A percentile compares a stretch with the other conserved stretches of the same genome.
Evolutionary conservation across 2,113 vertebrate species (phyloP).

Genomic region (Casuarius casuarius): DNA sequence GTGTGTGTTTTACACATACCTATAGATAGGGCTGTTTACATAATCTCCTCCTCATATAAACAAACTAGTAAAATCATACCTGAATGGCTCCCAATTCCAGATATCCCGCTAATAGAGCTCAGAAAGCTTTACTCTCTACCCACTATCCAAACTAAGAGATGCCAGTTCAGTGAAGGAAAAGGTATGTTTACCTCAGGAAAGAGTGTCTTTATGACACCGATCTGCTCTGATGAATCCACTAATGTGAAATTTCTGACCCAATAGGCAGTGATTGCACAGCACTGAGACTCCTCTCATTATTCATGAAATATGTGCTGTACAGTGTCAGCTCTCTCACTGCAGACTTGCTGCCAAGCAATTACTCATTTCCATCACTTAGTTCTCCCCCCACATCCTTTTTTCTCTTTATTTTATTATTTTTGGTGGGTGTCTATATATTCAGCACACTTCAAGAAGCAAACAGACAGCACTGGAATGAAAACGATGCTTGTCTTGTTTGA

Average conservation of each 20-base stretch:
- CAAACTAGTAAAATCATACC: not conserved
- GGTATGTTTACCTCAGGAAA: constrained; percentile 77
- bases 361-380: constrained; percentile 79
- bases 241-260: constrained; percentile 85
- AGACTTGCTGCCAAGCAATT: constrained; percentile 78
- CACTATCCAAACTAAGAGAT: constrained; percentile 50
- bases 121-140: constrained; percentile 31
- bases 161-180: constrained; percentile 72
- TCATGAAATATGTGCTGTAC: constrained; percentile 78
- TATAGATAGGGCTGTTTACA: not conserved
- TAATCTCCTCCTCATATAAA: not conserved
- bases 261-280: constrained; percentile 78
- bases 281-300: constrained; percentile 79
- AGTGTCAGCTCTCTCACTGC: constrained; percentile 71
- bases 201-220: constrained; percentile 76
- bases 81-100: not conserved
- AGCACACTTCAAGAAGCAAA: constrained; percentile 68
- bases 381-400: not conserved
- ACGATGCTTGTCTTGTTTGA: constrained; percentile 78
- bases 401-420: constrained; percentile 72
- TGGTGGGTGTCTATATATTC: constrained; percentile 69
- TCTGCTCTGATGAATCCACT: constrained; percentile 82
- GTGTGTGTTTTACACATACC: not conserved
- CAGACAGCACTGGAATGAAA: constrained; percentile 70
- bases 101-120: not conserved